phyloP scores from a whole-genome alignment of 2,113 vertebrate species.

The Perccottus glenii region DNA sequence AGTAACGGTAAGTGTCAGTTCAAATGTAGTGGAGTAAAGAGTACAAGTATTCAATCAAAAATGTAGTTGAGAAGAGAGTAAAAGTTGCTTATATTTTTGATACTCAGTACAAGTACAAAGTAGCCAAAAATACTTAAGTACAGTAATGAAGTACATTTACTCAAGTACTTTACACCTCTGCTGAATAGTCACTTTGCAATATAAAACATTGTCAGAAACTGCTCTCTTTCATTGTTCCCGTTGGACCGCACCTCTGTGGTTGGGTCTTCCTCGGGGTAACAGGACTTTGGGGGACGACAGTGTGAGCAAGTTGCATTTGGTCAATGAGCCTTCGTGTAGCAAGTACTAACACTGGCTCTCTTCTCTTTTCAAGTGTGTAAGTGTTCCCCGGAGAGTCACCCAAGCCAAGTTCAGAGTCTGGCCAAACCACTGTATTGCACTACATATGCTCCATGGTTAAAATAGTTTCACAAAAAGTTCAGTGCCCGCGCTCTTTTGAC shows the following conservation, averaged over 20 bases:
- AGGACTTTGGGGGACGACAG: constrained; percentile 55
- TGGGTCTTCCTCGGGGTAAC: constrained; percentile 54
- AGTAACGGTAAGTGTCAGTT: too few species aligned
- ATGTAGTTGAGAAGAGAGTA: too few species aligned
- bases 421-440: constrained; percentile 34
- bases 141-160: too few species aligned
- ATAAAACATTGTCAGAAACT: constrained; percentile 15
- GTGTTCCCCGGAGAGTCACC: constrained; percentile 69
- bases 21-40: too few species aligned
- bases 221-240: background rate
- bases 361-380: constrained; percentile 75
- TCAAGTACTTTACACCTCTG: too few species aligned
- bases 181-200: constrained; percentile 31
- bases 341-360: constrained; percentile 67
- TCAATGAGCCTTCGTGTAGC: constrained; percentile 70
- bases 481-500: constrained; percentile 51
- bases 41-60: too few species aligned
- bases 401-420: constrained; percentile 47
- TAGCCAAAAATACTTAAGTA: too few species aligned
- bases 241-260: constrained; percentile 14
- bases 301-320: constrained; percentile 68
- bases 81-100: too few species aligned
- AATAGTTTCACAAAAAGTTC: constrained; percentile 52
- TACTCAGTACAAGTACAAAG: too few species aligned
- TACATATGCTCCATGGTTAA: constrained; percentile 39